These are phyloP conservation scores for Lutraria rhynchaena DNA, from an alignment of 1,140 invertebrate species.

Conservation along the genomic window DNA sequence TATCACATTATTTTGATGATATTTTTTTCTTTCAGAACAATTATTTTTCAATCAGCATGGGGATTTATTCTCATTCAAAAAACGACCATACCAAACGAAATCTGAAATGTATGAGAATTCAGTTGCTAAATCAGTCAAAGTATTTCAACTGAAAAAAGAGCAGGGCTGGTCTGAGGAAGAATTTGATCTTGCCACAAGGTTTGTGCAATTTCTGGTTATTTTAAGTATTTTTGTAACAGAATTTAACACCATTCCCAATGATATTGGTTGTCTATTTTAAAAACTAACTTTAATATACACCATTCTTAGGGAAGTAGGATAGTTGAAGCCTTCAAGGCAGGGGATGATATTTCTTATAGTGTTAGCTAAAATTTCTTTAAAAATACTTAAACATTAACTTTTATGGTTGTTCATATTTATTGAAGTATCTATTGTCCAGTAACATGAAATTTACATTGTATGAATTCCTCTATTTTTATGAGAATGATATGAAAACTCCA, in stretches of 20 bases:
- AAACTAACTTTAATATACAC: no score
- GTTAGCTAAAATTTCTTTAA: no score
- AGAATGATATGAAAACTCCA: no score
- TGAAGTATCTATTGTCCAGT: no score
- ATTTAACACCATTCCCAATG: background rate
- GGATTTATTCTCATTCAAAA: conserved; percentile 58
- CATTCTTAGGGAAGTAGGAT: no score
- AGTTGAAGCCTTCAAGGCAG: no score
- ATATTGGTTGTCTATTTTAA: no score
- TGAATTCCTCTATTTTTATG: no score
- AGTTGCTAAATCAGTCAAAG: conserved; percentile 63
- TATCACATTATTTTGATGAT: background rate
- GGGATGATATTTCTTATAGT: no score
- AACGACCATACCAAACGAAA: conserved; percentile 43
- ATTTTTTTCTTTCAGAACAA: conserved; percentile 56
- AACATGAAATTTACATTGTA: no score
- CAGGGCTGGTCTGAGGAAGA: conserved; percentile 64
- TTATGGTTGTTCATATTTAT: no score
- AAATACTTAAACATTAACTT: no score
- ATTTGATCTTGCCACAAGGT: conserved; percentile 55
- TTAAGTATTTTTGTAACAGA: background rate
- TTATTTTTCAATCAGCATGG: conserved; percentile 55
- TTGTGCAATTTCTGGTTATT: background rate
- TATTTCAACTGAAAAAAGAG: conserved; percentile 59
- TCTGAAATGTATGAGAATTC: conserved; percentile 61